These are phyloP conservation scores for Colistium nudipinnis DNA, from an alignment of 2,113 vertebrate species.

Conservation along the genomic window DNA sequence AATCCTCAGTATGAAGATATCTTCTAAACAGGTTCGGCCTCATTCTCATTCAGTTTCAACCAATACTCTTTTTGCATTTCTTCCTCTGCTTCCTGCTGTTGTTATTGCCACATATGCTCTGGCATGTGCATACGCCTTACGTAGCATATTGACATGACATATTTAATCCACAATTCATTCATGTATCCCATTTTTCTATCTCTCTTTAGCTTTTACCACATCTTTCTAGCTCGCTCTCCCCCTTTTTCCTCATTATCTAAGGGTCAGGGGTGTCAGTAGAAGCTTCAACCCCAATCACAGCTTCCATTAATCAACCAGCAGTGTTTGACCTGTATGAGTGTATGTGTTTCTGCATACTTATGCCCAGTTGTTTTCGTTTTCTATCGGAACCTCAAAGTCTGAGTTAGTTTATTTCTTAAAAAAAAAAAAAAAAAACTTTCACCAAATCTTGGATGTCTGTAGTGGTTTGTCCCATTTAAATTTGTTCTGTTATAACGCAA, in stretches of 20 bases:
- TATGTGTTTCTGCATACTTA: constrained; percentile 13
- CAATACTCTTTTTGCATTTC: neutral
- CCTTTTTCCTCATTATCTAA: constrained; percentile 58
- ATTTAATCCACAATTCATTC: constrained; percentile 9
- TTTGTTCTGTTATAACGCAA: no score
- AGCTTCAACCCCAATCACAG: constrained; percentile 72
- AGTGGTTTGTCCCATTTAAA: no score
- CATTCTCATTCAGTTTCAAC: neutral
- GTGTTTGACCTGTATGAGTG: constrained; percentile 47
- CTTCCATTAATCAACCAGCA: constrained; percentile 68
- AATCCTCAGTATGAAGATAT: constrained; percentile 91
- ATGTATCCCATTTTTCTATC: constrained; percentile 12
- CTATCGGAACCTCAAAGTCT: no score
- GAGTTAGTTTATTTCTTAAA: no score
- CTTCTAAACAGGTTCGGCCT: constrained; percentile 91
- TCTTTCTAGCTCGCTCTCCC: constrained; percentile 19
- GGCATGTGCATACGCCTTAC: neutral
- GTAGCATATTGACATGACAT: neutral
- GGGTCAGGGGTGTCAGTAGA: constrained; percentile 73
- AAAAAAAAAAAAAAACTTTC: no score
- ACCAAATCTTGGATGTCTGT: no score
- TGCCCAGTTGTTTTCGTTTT: no score
- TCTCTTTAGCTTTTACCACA: constrained; percentile 13
- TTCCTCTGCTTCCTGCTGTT: no score
- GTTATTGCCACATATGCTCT: constrained; percentile 5